These are phyloP conservation scores for Coendou prehensilis DNA, from an alignment of 2,797 vertebrate genomes.

Conservation along the genomic window DNA sequence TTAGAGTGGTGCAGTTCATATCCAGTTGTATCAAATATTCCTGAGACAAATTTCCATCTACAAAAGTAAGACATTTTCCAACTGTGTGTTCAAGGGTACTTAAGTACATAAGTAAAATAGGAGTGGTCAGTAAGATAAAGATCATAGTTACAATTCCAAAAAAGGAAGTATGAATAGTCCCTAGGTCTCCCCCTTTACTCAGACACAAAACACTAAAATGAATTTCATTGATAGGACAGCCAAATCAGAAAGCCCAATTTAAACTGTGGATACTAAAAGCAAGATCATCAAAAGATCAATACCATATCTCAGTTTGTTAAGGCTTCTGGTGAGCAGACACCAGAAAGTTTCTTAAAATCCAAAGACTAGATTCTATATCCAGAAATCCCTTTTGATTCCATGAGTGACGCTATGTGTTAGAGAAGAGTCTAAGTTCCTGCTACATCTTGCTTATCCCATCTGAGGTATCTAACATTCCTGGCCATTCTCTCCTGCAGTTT, in stretches of 20 bases:
- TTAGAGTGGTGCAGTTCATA: background rate
- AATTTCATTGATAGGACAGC: background rate
- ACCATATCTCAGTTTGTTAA: background rate
- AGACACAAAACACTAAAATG: slow-evolving; percentile 16
- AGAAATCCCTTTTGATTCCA: background rate
- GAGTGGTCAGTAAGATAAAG: slow-evolving; percentile 26
- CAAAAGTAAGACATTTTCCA: slow-evolving; percentile 31
- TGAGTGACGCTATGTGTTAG: background rate
- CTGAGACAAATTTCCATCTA: slow-evolving; percentile 11
- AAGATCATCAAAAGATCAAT: slow-evolving; percentile 26
- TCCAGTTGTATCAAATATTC: background rate
- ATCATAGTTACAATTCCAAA: slow-evolving; percentile 19
- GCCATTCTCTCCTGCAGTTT: background rate
- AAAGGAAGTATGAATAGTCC: background rate
- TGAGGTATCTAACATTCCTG: background rate
- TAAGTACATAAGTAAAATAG: background rate
- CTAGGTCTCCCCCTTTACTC: background rate
- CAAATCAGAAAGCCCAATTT: slow-evolving; percentile 55
- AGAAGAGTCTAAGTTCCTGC: background rate
- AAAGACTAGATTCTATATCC: background rate
- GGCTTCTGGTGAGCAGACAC: background rate
- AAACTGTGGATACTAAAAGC: background rate
- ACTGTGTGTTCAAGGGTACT: background rate
- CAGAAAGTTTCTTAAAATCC: slow-evolving; percentile 13
- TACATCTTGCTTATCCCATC: background rate